Evolutionary conservation across 2,797 vertebrate genomes (phyloP).

Genomic region (Aplochiton taeniatus): DNA sequence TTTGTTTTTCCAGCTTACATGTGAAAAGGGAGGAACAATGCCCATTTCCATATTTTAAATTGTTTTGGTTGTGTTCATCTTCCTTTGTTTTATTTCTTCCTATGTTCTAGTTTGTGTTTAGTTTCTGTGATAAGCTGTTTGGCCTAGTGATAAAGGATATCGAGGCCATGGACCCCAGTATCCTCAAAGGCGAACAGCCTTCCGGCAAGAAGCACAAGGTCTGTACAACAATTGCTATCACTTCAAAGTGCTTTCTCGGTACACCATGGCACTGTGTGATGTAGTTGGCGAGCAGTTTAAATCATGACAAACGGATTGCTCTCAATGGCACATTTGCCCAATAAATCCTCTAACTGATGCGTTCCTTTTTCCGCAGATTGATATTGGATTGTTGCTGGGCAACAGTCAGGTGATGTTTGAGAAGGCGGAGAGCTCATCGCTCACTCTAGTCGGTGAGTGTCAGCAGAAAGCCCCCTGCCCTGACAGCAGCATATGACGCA

Average conservation of each 20-base stretch:
- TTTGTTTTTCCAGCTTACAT: too few species aligned
- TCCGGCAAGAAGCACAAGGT: slow-evolving; percentile 88
- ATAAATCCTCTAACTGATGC: not conserved
- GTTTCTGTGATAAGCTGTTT: slow-evolving; percentile 89
- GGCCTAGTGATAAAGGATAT: slow-evolving; percentile 86
- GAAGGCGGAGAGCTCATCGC: slow-evolving; percentile 89
- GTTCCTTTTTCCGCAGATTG: slow-evolving; percentile 70
- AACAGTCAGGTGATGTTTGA: slow-evolving; percentile 97
- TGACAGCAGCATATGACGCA: not conserved
- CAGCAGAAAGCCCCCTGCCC: not conserved
- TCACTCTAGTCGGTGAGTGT: slow-evolving; percentile 87
- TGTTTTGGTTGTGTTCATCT: not conserved
- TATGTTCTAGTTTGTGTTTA: slow-evolving; percentile 83
- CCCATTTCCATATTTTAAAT: too few species aligned
- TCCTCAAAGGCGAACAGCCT: slow-evolving; percentile 80
- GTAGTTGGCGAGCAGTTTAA: too few species aligned
- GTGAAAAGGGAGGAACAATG: too few species aligned
- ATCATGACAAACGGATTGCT: too few species aligned
- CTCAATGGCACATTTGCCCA: too few species aligned
- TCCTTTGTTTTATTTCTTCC: not conserved
- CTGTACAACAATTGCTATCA: slow-evolving; percentile 3
- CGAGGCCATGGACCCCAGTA: slow-evolving; percentile 93
- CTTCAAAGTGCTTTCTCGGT: too few species aligned
- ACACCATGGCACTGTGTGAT: too few species aligned
- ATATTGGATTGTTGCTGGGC: slow-evolving; percentile 86